phyloP scores from a whole-genome alignment of 2,797 vertebrate genomes.

The Sphaeramia orbicularis region DNA sequence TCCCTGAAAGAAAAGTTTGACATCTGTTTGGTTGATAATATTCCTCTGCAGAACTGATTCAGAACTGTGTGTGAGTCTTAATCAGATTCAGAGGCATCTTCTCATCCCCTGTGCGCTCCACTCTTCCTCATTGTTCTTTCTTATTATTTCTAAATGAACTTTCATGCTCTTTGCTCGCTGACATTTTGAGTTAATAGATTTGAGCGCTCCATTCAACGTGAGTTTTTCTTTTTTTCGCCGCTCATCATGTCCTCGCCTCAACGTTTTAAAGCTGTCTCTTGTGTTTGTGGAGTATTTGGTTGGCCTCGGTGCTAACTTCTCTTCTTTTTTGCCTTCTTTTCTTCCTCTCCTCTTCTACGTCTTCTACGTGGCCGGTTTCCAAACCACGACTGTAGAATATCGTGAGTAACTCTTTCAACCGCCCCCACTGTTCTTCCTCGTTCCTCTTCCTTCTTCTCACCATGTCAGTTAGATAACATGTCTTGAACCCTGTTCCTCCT shows the following conservation, averaged over 20 bases:
- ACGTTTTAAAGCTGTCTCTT: conserved; percentile 21
- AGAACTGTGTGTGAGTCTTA: too few species aligned
- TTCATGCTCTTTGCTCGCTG: conserved; percentile 1
- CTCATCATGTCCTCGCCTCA: neutral
- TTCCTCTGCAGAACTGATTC: conserved; percentile 7
- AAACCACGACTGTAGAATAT: conserved; percentile 76
- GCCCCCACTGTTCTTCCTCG: conserved; percentile 41
- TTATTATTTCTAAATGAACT: neutral
- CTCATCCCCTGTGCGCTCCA: neutral
- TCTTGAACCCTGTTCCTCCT: conserved; percentile 43
- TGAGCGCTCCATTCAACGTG: neutral
- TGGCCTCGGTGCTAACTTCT: conserved; percentile 52
- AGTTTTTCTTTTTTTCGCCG: conserved; percentile 1
- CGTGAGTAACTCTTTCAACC: conserved; percentile 74
- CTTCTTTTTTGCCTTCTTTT: conserved; percentile 45
- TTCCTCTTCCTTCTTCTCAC: conserved; percentile 33
- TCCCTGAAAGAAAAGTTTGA: too few species aligned
- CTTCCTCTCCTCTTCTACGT: conserved; percentile 37
- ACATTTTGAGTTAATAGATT: conserved; percentile 3
- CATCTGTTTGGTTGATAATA: conserved; percentile 13
- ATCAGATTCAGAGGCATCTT: neutral
- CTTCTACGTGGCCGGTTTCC: conserved; percentile 50
- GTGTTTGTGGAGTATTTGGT: conserved; percentile 28
- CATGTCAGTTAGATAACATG: conserved; percentile 35
- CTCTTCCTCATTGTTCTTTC: conserved; percentile 2